Base-by-base conservation (phyloP, 2,113 vertebrate species). In the Lanius ludovicianus region DNA sequence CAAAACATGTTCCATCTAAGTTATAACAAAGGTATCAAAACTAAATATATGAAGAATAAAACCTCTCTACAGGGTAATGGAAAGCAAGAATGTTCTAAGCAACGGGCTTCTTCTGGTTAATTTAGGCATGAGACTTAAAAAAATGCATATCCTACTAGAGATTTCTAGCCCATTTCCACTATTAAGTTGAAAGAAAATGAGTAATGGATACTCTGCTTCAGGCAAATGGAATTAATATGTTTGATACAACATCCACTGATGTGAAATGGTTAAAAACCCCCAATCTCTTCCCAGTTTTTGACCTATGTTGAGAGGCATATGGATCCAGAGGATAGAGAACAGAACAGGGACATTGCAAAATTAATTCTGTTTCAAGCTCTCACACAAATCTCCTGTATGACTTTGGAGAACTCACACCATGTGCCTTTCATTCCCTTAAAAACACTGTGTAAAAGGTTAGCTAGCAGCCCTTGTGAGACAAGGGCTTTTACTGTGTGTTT, bases 221-320 rank as follows among this genome's bases (percentile, higher is more conserved):
- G 31, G 20, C 9, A 91, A 78, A 71, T 4, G 5, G 9, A 47
- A 87, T 87, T n/a, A 2, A 2, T 15, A 25, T 30, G 31, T 89
- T 82, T 65, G 28, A 68, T 41, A 63, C 7, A 73, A 68, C 6
- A 64, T 23, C 41, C 15, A 42, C 19, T 60, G 56, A 74, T 37
- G 7, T 64, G 80, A 3, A 3, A 15, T 15, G 13, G 14, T n/a
- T 53, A 70, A 64, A 60, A 1, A 8, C 0, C 0, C 23, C 25
- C 13, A 42, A 19, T 27, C 17, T 87, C 24, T 68, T 78, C 28
- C 6, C 14, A 59, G 23, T 13, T 89, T 91, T 67, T 89, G 33
- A 60, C 23, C 47, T 30, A 6, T 30, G 9, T 25, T 67, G 55
- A 88, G 33, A 86, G 19, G 3, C 22, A 22, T 24, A 16, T 8